Evolutionary conservation across 2,113 vertebrate species (phyloP).

Genomic region (Pterocles burchelli): DNA sequence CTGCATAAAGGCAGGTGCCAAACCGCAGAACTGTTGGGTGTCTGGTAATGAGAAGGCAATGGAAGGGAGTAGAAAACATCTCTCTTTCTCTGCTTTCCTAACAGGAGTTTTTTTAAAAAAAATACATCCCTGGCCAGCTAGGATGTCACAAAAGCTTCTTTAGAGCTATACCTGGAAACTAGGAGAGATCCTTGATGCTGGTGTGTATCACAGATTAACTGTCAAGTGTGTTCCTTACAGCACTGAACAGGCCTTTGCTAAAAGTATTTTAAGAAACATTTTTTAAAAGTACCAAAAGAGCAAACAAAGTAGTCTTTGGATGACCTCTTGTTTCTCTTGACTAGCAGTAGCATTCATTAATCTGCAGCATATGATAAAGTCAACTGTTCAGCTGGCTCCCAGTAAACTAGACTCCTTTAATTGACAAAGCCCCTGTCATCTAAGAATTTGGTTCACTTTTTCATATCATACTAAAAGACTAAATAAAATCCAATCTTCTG

Average conservation of each 20-base stretch:
- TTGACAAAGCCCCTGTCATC: slow-evolving; percentile 59
- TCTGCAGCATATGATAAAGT: slow-evolving; percentile 56
- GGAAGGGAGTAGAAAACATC: background rate
- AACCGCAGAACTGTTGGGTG: background rate
- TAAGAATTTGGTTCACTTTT: slow-evolving; percentile 66
- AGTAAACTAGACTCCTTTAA: slow-evolving; percentile 50
- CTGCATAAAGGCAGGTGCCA: background rate
- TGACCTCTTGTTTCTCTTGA: slow-evolving; percentile 61
- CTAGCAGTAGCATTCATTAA: slow-evolving; percentile 68
- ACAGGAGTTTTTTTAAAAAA: background rate
- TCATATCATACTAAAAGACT: slow-evolving; percentile 69
- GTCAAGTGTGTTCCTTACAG: background rate
- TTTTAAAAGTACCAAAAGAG: slow-evolving; percentile 29
- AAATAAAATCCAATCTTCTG: slow-evolving; percentile 75
- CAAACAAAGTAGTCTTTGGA: slow-evolving; percentile 60
- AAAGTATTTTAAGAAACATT: slow-evolving; percentile 21
- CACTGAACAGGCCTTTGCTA: background rate
- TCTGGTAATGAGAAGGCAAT: background rate
- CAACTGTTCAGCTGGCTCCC: slow-evolving; percentile 46
- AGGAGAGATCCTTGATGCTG: background rate
- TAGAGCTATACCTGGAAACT: background rate
- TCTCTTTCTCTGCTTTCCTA: background rate
- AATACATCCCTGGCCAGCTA: background rate
- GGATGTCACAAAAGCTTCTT: background rate
- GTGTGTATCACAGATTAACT: background rate